A percentile compares a stretch with the other conserved stretches of the same genome.
phyloP scores from a whole-genome alignment of 2,113 vertebrate species.

The Carollia perspicillata region DNA sequence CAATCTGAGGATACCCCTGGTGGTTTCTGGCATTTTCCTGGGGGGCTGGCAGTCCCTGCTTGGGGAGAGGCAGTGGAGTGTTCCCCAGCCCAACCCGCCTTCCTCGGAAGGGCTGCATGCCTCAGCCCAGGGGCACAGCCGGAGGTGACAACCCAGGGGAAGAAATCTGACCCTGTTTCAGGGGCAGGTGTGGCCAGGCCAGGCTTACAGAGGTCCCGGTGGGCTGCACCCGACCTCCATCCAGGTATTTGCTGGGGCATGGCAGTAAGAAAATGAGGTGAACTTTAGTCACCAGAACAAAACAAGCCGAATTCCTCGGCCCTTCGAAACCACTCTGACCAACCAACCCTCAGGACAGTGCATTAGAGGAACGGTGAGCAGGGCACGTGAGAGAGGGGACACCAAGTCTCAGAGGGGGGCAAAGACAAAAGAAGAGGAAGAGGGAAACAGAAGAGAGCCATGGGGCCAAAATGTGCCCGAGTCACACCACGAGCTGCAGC shows the following conservation, averaged over 20 bases:
- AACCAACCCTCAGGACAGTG: not conserved
- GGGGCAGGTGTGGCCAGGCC: not conserved
- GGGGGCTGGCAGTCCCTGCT: not conserved
- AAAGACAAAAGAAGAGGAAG: not conserved
- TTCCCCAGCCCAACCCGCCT: no score
- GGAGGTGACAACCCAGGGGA: not conserved
- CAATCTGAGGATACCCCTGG: not conserved
- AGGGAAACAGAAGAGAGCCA: not conserved
- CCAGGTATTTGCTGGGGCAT: not conserved
- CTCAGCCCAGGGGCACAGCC: not conserved
- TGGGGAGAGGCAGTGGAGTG: not conserved
- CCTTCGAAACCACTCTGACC: not conserved
- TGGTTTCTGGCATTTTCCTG: not conserved
- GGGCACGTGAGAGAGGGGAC: not conserved
- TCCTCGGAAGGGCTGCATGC: not conserved
- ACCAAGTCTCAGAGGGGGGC: not conserved
- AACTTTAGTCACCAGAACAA: not conserved
- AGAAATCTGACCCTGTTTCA: not conserved
- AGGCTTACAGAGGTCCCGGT: not conserved
- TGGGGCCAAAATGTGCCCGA: not conserved
- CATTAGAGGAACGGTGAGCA: not conserved
- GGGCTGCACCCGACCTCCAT: not conserved
- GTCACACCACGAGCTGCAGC: not conserved
- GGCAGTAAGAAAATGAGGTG: not conserved
- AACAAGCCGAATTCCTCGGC: not conserved